Base-by-base conservation (phyloP, 2,113 vertebrate genomes). In the Willisornis vidua region DNA sequence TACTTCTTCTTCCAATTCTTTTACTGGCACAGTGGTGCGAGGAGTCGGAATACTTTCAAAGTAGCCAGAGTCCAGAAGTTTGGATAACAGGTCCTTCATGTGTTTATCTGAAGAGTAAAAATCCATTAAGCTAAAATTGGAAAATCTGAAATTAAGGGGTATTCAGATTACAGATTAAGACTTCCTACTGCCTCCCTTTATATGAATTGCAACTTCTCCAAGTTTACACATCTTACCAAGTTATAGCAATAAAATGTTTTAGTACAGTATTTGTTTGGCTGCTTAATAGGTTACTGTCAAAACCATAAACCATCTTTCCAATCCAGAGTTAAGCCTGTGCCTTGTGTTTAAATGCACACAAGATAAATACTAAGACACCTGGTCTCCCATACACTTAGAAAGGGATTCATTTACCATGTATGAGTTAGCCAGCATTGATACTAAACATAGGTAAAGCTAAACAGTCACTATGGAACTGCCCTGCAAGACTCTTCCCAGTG, bases 71-170 rank as follows among this genome's bases (percentile, higher is more conserved):
- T 98, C 98, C 92, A 99, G 85, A 92, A 99, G 97, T 82, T 96
- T 98, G 63, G 97, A 97, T 49, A 99, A 97, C 61, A 99, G 97
- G 35, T 99, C 98, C 97, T 99, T 99, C 96, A 99, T 80, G 65
- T 97, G 97, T 96, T 99, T 99, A 96, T 99, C 99, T 99, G 87
- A 72, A 96, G 78, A 96, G 20, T 46, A 78, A 89, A 92, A 90
- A 33, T 4, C 16, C 59, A 96, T 31, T 8, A 49, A 61, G 19
- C 82, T 67, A 90, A 61, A 28, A 94, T 11, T 57, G 4, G 28
- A 93, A 80, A 91, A 37, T 39, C 8, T 87, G 45, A 68, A 63
- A 54, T 58, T 46, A 72, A 72, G 7, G 6, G 37, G 4, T 12
- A 48, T 52, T 85, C 49, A 90, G 10, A 49, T 77, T 55, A 90